Evolutionary conservation across 2,888 invertebrate genomes (phyloP).

Genomic region (Leucoma salicis): DNA sequence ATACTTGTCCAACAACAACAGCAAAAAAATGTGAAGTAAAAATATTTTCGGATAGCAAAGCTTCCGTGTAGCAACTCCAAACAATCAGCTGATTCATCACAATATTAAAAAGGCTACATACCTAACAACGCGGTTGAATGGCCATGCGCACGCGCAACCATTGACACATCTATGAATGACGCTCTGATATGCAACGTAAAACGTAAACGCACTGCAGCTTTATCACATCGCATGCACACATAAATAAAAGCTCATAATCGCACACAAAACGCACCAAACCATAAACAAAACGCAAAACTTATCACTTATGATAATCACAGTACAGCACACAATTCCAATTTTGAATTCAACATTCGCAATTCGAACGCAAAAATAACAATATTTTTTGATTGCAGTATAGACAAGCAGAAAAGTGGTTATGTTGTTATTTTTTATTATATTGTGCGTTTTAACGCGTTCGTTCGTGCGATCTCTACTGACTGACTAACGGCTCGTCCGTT

Average conservation of each 20-base stretch:
- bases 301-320: background rate
- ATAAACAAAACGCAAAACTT: background rate
- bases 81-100: conserved; percentile 45
- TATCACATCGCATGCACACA: conserved; percentile 21
- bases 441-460: conserved; percentile 46
- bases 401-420: conserved; percentile 37
- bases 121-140: conserved; percentile 66
- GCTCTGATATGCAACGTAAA: conserved; percentile 36
- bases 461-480: conserved; percentile 60
- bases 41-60: too few species aligned
- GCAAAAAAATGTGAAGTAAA: too few species aligned
- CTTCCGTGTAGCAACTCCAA: conserved; percentile 24
- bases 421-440: conserved; percentile 30
- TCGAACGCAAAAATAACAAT: conserved; percentile 7
- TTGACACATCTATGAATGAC: conserved; percentile 72
- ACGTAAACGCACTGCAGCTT: conserved; percentile 29
- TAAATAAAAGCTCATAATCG: background rate
- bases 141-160: conserved; percentile 64
- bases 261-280: background rate
- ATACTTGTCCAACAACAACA: too few species aligned
- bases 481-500: conserved; percentile 62
- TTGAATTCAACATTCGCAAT: conserved; percentile 6
- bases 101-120: conserved; percentile 44
- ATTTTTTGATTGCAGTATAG: conserved; percentile 35
- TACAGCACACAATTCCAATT: background rate